Evolutionary conservation across 2,888 invertebrate species (phyloP), one percentile per base, ranked within the genome.

Genomic region (Lamproptera curius): DNA sequence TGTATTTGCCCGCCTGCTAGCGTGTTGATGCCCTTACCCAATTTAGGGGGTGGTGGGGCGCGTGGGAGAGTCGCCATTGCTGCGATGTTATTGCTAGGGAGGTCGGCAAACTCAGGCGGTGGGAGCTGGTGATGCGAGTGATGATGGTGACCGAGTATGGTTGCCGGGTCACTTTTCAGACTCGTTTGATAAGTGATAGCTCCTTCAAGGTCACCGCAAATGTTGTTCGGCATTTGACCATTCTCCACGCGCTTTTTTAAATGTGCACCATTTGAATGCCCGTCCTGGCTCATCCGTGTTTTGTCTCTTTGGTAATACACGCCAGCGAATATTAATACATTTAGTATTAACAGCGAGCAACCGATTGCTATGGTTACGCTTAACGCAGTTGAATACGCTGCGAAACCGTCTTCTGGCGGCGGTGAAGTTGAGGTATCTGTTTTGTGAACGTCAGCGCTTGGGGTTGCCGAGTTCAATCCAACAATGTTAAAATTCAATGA

Each of bases 311-410:
- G 97, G 70, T 97, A 97, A 74, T 97, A 97, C 0, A 97, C 96
- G 2, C 96, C 97, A 44, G 97, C 97, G 70, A 97, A 97, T 67
- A 98, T 96, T 17, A 97, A 86, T 37, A 97, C 95, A 72, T 98
- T 98, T 2, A 98, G 87, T 63, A 97, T 96, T 15, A 98, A 89
- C 50, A 98, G 82, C 2, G 96, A 96, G 70, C 97, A 97, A 31
- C 98, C 98, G 56, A 98, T 97, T 39, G 97, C 97, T 61, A 98
- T 96, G 13, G 97, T 97, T 0, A 97, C 96, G 75, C 96, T 96
- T 10, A 97, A 82, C 1, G 97, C 97, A 2, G 97, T 96, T 0
- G 95, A 95, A 66, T 97, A 97, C 0, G 95, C 95, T 0, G 96
- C 95, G 63, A 96, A 96, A 1, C 95, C 95, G 57, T 95, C 95